A percentile compares a stretch with the other conserved stretches of the same genome.
phyloP scores from a whole-genome alignment of 2,888 invertebrate genomes.

The Apamea sordens region DNA sequence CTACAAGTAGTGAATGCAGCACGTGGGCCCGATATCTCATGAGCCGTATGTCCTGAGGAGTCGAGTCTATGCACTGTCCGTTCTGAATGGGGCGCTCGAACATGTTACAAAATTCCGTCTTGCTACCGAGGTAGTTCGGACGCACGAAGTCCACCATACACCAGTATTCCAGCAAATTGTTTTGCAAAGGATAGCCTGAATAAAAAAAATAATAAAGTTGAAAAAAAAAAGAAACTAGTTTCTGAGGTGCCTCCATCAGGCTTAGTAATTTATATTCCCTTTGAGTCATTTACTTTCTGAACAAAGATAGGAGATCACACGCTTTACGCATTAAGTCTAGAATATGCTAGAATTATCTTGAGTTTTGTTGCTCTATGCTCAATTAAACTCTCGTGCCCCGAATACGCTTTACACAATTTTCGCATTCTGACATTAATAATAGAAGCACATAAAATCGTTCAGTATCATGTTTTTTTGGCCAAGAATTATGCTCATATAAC shows the following conservation, averaged over 20 bases:
- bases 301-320: background rate
- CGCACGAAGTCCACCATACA: constrained; percentile 99
- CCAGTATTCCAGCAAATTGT: constrained; percentile 99
- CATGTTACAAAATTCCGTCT: constrained; percentile 99
- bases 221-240: background rate
- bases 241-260: too few species aligned
- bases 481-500: background rate
- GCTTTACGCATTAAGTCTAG: background rate
- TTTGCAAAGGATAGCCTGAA: constrained; percentile 97
- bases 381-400: background rate
- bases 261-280: background rate
- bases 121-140: constrained; percentile 98
- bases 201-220: constrained; percentile 28
- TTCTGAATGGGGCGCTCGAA: constrained; percentile 99
- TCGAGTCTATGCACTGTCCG: constrained; percentile 99
- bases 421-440: background rate
- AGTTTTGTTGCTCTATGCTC: background rate
- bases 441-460: background rate
- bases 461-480: background rate
- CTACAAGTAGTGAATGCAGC: constrained; percentile 97
- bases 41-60: constrained; percentile 97
- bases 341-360: background rate
- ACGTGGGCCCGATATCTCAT: constrained; percentile 99
- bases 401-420: background rate
- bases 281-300: background rate